Evolutionary conservation across 2,797 vertebrate species (phyloP).

Genomic region (Microctenopoma lineatum): DNA sequence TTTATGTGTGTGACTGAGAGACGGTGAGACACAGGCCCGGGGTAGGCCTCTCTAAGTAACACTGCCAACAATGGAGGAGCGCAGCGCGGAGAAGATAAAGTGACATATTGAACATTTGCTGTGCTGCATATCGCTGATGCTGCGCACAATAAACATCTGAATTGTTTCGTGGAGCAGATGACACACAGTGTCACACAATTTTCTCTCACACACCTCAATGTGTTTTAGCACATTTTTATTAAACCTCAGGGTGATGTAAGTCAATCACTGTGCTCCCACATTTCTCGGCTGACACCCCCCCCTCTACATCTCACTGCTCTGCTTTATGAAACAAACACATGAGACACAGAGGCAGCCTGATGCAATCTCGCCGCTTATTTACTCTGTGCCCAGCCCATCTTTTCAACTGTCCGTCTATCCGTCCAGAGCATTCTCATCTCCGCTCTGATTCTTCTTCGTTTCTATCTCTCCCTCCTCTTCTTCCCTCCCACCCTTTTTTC

Average conservation of each 20-base stretch:
- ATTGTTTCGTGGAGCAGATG: slow-evolving; percentile 57
- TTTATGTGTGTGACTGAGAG: slow-evolving; percentile 44
- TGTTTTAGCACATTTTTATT: slow-evolving; percentile 78
- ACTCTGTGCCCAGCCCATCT: slow-evolving; percentile 80
- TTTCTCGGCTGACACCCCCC: slow-evolving; percentile 45
- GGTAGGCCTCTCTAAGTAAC: slow-evolving; percentile 34
- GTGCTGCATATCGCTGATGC: slow-evolving; percentile 41
- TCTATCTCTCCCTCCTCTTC: slow-evolving; percentile 78
- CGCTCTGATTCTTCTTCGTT: slow-evolving; percentile 87
- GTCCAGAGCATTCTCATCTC: slow-evolving; percentile 86
- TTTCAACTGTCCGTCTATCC: slow-evolving; percentile 57
- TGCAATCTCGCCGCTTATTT: slow-evolving; percentile 81
- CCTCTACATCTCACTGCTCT: slow-evolving; percentile 38
- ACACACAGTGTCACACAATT: slow-evolving; percentile 40
- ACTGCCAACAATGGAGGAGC: slow-evolving; percentile 60
- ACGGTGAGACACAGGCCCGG: slow-evolving; percentile 47
- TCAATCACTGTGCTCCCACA: slow-evolving; percentile 65
- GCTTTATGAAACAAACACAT: slow-evolving; percentile 54
- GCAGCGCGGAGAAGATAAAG: slow-evolving; percentile 51
- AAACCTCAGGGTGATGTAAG: slow-evolving; percentile 68
- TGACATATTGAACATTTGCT: slow-evolving; percentile 72
- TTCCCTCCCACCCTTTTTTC: slow-evolving; percentile 88
- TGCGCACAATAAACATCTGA: slow-evolving; percentile 69
- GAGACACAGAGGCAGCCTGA: slow-evolving; percentile 59
- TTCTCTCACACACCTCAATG: slow-evolving; percentile 69